phyloP scores from a whole-genome alignment of 2,113 vertebrate genomes.

The western clawed frog (Xenopus tropicalis) region DNA sequence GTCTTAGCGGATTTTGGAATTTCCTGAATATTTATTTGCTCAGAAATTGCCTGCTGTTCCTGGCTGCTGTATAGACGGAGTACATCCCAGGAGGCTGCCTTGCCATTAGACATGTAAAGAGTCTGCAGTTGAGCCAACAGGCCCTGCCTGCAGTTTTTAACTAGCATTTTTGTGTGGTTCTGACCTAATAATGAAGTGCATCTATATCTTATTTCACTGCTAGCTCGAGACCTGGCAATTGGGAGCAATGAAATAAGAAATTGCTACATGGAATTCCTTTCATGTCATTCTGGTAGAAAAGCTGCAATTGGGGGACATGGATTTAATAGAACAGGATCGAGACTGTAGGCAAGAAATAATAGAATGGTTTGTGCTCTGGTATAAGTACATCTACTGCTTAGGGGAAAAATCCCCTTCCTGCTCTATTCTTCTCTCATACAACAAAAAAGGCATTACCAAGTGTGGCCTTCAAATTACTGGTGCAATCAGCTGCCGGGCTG shows the following conservation, averaged over 20 bases:
- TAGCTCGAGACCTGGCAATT: neutral
- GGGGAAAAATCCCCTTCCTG: neutral
- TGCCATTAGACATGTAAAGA: too few species aligned
- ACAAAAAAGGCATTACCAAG: neutral
- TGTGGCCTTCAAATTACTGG: slow-evolving; percentile 8
- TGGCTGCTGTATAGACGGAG: neutral
- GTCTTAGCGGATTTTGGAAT: neutral
- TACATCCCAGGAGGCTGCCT: neutral
- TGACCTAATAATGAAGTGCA: neutral
- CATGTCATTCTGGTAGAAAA: too few species aligned
- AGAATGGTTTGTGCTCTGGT: too few species aligned
- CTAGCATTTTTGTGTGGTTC: neutral
- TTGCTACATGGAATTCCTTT: neutral
- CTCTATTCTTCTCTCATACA: neutral
- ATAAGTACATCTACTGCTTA: neutral
- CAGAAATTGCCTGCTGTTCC: slow-evolving; percentile 5
- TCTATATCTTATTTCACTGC: neutral
- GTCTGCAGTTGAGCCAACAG: neutral
- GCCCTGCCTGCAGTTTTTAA: neutral
- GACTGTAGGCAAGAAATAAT: too few species aligned
- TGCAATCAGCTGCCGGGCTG: neutral
- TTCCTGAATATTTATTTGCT: neutral
- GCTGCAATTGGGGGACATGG: too few species aligned
- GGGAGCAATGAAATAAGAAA: neutral
- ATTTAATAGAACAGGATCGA: too few species aligned